Evolutionary conservation across 2,113 vertebrate genomes (phyloP), one percentile per base, ranked within the genome.

Genomic region (Oreochromis tanganicae): DNA sequence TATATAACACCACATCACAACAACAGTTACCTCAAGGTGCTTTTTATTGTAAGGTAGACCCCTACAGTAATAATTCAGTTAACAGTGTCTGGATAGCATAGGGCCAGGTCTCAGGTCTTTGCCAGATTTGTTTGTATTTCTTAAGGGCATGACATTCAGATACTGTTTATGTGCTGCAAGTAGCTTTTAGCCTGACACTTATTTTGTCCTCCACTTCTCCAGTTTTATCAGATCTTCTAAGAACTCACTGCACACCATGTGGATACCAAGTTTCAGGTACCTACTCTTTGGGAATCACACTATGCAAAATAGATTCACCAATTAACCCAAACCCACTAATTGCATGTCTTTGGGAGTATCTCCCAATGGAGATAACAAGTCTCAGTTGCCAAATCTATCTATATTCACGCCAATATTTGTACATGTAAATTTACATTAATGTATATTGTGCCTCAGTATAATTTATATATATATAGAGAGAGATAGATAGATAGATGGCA

Each of bases 41-140:
- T n/a, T 66, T 66, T 36, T 66, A 36, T 36, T 66, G 4, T 66
- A 36, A 36, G 61, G 32, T 66, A n/a, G 36, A 36, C 36, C 61
- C 17, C 6, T 66, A 36, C 16, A 66, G 32, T 66, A 66, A 0
- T 66, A 66, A 17, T 66, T n/a, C 32, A 66, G 6, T 63, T 63
- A 63, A 36, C 59, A 63, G 9, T 36, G 36, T 63, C 59, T 63
- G 32, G 17, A n/a, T 63, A 63, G 59, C 59, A 63, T 63, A 63
- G 9, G 59, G 59, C 36, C 36, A 36, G 59, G 32, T 68, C n/a
- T 68, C 63, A 68, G 63, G 36, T 68, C n/a, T 68, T 68, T 68
- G 2, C 11, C 3, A 41, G 36, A 68, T 68, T 68, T 21, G 19
- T 8, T 41, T 38, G 19, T 38, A 19, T 68, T 68, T 41, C 19